phyloP scores from a whole-genome alignment of 2,888 invertebrate genomes.

The Yponomeuta cagnagella region DNA sequence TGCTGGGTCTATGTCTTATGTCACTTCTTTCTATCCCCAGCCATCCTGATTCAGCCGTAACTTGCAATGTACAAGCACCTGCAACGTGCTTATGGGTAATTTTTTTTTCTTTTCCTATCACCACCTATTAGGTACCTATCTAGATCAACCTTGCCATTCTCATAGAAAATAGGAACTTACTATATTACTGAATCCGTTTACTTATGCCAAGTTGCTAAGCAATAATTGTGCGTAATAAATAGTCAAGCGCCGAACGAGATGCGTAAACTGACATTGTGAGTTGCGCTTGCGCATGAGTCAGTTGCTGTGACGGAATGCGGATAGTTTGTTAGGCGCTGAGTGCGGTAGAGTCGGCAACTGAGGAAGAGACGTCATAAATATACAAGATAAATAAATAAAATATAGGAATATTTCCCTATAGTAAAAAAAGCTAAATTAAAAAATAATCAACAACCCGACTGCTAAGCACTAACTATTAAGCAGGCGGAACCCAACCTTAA shows the following conservation, averaged over 20 bases:
- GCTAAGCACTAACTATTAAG: too few species aligned
- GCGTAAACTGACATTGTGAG: conserved; percentile 17
- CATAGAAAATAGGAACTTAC: not conserved
- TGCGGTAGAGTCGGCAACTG: conserved; percentile 24
- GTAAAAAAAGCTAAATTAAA: too few species aligned
- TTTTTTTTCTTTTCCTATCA: not conserved
- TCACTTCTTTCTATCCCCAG: too few species aligned
- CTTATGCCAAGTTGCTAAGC: not conserved
- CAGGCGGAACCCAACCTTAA: too few species aligned
- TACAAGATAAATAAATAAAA: too few species aligned
- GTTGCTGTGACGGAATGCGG: conserved; percentile 36
- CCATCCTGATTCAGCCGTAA: not conserved
- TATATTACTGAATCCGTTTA: not conserved
- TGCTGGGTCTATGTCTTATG: too few species aligned
- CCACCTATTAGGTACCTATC: not conserved
- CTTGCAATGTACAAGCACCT: not conserved
- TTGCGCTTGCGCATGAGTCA: conserved; percentile 23
- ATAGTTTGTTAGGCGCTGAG: conserved; percentile 24
- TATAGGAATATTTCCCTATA: too few species aligned
- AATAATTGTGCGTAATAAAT: conserved; percentile 3
- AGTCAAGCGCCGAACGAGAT: not conserved
- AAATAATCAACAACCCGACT: too few species aligned
- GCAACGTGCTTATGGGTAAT: not conserved
- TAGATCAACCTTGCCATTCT: conserved; percentile 3
- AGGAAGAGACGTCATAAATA: not conserved